Conservation (phyloP, 2,888 invertebrate species). For the Diabrotica balteata region DNA sequence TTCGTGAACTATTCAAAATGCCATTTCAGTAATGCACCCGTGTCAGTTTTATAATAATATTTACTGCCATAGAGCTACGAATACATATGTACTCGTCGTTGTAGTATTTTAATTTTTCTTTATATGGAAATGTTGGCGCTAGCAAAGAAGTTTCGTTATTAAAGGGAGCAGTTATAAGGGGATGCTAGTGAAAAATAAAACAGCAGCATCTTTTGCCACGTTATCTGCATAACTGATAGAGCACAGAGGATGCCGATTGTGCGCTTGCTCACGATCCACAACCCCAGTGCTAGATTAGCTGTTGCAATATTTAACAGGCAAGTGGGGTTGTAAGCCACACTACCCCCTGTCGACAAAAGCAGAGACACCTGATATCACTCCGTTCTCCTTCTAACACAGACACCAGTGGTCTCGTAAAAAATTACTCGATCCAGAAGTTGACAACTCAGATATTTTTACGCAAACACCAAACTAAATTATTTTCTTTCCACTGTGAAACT, state of each 20-base stretch:
- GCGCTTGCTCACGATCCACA: slow-evolving; percentile 50
- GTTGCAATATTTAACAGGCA: slow-evolving; percentile 56
- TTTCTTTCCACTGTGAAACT: slow-evolving; percentile 22
- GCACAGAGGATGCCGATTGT: slow-evolving; percentile 37
- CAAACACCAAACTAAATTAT: slow-evolving; percentile 30
- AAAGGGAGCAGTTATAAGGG: slow-evolving; percentile 35
- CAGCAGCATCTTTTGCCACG: slow-evolving; percentile 46
- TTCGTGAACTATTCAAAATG: too few relatives aligned
- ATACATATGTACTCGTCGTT: background rate
- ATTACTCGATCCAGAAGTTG: slow-evolving; percentile 27
- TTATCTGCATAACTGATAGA: slow-evolving; percentile 49
- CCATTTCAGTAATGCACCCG: too few relatives aligned
- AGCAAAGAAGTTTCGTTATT: slow-evolving; percentile 34
- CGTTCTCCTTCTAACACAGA: slow-evolving; percentile 42
- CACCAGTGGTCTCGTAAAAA: slow-evolving; percentile 29
- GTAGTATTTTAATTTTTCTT: background rate
- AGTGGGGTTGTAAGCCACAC: slow-evolving; percentile 44
- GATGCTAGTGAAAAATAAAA: slow-evolving; percentile 38
- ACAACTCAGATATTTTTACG: slow-evolving; percentile 29
- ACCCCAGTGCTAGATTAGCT: slow-evolving; percentile 55
- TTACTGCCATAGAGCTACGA: background rate
- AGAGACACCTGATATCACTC: slow-evolving; percentile 37
- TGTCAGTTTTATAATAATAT: too few relatives aligned
- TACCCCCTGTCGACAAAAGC: slow-evolving; percentile 35
- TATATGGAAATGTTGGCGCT: slow-evolving; percentile 19